Evolutionary conservation across 2,888 invertebrate genomes (phyloP), one percentile per base, ranked within the genome.

Genomic region (Caenorhabditis uteleia): DNA sequence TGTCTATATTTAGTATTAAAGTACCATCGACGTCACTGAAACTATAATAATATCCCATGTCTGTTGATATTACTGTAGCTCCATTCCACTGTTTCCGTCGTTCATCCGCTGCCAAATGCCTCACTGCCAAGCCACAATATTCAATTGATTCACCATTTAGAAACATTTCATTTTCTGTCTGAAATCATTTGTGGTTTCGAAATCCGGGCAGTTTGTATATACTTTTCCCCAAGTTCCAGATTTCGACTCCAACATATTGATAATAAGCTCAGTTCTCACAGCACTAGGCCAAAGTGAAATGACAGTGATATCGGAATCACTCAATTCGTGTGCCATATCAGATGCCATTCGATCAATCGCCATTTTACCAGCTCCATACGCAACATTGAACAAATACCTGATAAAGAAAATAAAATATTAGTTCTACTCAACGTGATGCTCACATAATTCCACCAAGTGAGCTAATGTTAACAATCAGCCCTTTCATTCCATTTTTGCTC

Each of bases 281-380:
- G 84, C 77, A 14, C 85, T 85, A 0, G 86, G 86, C 84, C 85
- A 86, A 1, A 86, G 67, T 46, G 84, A 84, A n/a, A 86, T 64
- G 18, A 74, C 80, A 2, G 84, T 79, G 6, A 86, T 84, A 45
- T 82, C 78, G 40, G 83, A 70, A 33, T 82, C 78, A 38, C 70
- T 65, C 29, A 86, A 73, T 58, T 86, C 86, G 16, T 77, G 34
- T 0, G 82, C 85, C 70, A 84, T 85, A 67, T 86, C 86, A 0
- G 82, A 84, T 0, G 86, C 84, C 85, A 86, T 84, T 21, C 86
- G 75, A 65, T 86, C 86, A 44, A 78, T 75, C 77, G 84, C 62
- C 39, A 66, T 60, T 57, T 86, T 86, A 10, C 86, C 86, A 18
- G 84, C 77, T 1, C 86, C 85, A 62, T 86, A 86, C 0, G 85